A percentile compares a stretch with the other conserved stretches of the same genome.
Conservation (phyloP, 2,888 invertebrate species). For the Priocnemis perturbator region DNA sequence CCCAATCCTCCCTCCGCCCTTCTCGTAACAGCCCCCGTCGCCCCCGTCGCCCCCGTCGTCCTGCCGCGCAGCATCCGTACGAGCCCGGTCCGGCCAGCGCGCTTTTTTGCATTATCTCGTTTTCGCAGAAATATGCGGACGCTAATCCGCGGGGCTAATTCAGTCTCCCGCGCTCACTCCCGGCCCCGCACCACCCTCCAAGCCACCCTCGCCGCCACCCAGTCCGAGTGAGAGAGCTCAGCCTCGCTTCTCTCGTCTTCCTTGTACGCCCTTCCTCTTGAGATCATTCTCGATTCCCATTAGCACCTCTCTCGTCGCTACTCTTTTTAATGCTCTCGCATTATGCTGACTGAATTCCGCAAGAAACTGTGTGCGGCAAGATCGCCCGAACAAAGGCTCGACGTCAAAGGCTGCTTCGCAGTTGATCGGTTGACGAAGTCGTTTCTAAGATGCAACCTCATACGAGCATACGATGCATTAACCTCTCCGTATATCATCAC, state of each 20-base stretch:
- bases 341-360: too few relatives aligned
- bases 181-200: constrained; percentile 8
- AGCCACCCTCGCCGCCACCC: constrained; percentile 28
- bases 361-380: too few relatives aligned
- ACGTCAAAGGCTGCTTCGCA: too few relatives aligned
- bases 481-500: too few relatives aligned
- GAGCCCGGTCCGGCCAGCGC: constrained; percentile 59
- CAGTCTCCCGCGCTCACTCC: constrained; percentile 51
- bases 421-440: too few relatives aligned
- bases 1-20: constrained; percentile 52
- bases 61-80: constrained; percentile 55
- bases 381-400: too few relatives aligned
- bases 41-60: too few relatives aligned
- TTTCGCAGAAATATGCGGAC: constrained; percentile 71
- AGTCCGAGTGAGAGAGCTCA: constrained; percentile 21
- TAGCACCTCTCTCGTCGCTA: background rate
- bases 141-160: constrained; percentile 71
- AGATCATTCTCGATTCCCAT: too few relatives aligned
- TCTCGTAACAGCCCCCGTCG: constrained; percentile 51
- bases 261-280: background rate
- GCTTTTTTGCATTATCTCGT: constrained; percentile 73
- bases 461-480: too few relatives aligned
- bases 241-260: constrained; percentile 18
- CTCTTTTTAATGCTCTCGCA: constrained; percentile 3
- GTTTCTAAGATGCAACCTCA: too few relatives aligned